phyloP scores from a whole-genome alignment of 2,797 vertebrate species.

The Peromyscus nudipes region DNA sequence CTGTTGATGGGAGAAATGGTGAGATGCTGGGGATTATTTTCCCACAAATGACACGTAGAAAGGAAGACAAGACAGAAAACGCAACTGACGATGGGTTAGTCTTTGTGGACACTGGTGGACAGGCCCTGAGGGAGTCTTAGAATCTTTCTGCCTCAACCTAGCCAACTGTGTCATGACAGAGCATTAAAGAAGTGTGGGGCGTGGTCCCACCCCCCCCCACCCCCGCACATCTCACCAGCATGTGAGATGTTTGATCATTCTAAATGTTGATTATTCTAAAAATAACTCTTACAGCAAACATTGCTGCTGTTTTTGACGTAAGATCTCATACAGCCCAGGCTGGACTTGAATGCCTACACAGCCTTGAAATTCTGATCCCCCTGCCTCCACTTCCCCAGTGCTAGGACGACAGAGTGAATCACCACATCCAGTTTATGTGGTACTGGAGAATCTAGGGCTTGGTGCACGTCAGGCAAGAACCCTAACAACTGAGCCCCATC shows the following conservation, averaged over 20 bases:
- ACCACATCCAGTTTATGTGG: not conserved
- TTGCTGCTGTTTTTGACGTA: not conserved
- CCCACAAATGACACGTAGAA: not conserved
- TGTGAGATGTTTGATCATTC: too few species aligned
- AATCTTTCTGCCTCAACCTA: fast-evolving
- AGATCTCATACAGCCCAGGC: not conserved
- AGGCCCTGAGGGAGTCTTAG: not conserved
- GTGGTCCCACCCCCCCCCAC: too few species aligned
- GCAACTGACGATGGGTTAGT: not conserved
- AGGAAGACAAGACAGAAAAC: not conserved
- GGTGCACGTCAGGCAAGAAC: not conserved
- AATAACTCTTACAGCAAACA: fast-evolving
- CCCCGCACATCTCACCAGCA: fast-evolving
- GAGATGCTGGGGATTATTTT: fast-evolving
- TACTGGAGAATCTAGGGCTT: not conserved
- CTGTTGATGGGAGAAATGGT: not conserved
- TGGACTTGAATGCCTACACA: not conserved
- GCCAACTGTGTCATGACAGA: fast-evolving
- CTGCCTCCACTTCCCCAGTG: not conserved
- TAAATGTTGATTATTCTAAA: fast-evolving
- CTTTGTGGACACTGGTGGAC: fast-evolving
- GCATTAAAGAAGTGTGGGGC: not conserved
- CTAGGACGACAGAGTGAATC: too few species aligned
- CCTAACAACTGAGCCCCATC: not conserved
- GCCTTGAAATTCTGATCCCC: not conserved